Evolutionary conservation across 2,113 vertebrate species (phyloP).

Genomic region (Vimba vimba): DNA sequence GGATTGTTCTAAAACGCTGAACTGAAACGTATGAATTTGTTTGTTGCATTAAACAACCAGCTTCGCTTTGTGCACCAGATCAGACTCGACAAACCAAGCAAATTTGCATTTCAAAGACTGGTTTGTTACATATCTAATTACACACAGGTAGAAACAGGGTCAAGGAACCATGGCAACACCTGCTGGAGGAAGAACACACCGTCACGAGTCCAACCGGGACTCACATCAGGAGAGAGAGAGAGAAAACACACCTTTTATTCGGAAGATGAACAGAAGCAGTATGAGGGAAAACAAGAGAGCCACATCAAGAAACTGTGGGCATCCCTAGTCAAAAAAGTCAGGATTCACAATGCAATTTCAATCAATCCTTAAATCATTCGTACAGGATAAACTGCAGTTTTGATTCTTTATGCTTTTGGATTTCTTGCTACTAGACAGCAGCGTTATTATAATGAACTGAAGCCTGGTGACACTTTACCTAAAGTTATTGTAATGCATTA

Average conservation of each 20-base stretch:
- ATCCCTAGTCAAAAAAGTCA: background rate
- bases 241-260: slow-evolving; percentile 73
- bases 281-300: slow-evolving; percentile 69
- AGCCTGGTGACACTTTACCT: no score
- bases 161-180: slow-evolving; percentile 47
- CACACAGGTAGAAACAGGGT: slow-evolving; percentile 42
- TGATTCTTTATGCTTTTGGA: background rate
- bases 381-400: background rate
- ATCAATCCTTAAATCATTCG: background rate
- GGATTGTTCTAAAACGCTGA: slow-evolving; percentile 8
- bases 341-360: background rate
- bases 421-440: background rate
- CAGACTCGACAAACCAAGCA: slow-evolving; percentile 17
- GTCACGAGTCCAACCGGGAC: background rate
- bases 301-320: slow-evolving; percentile 63
- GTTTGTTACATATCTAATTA: slow-evolving; percentile 34
- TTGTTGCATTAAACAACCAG: slow-evolving; percentile 27
- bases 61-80: slow-evolving; percentile 31
- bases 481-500: no score
- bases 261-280: slow-evolving; percentile 60
- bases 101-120: slow-evolving; percentile 39
- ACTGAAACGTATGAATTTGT: slow-evolving; percentile 28
- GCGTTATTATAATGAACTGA: no score
- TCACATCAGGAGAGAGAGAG: slow-evolving; percentile 56
- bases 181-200: slow-evolving; percentile 11